A percentile compares a stretch with the other conserved stretches of the same genome.
phyloP scores from a whole-genome alignment of 2,113 vertebrate genomes.

The Gambusia affinis region DNA sequence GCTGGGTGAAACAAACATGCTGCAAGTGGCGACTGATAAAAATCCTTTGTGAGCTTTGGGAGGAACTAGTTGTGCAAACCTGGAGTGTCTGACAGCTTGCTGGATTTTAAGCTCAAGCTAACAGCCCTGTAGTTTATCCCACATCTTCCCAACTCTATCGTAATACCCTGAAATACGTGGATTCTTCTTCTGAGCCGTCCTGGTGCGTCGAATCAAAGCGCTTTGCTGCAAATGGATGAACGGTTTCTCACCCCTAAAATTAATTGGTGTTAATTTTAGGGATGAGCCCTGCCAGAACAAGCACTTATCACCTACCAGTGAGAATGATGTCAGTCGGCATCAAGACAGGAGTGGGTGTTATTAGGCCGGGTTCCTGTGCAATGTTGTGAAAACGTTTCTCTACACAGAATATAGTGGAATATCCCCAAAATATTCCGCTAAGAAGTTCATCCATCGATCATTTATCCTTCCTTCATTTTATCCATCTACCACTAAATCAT shows the following conservation, averaged over 20 bases:
- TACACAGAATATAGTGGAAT: too few species aligned
- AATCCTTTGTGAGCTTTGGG: slow-evolving; percentile 36
- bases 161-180: slow-evolving; percentile 25
- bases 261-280: slow-evolving; percentile 52
- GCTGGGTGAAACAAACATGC: slow-evolving; percentile 16
- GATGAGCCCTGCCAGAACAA: slow-evolving; percentile 19
- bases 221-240: slow-evolving; percentile 29
- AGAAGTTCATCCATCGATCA: not conserved
- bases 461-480: too few species aligned
- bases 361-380: too few species aligned
- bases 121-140: slow-evolving; percentile 21
- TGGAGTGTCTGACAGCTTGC: slow-evolving; percentile 35
- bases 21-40: slow-evolving; percentile 57
- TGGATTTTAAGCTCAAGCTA: slow-evolving; percentile 30
- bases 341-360: slow-evolving; percentile 9
- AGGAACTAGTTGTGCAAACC: slow-evolving; percentile 18
- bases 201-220: not conserved
- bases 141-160: slow-evolving; percentile 17
- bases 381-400: too few species aligned
- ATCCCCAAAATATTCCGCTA: too few species aligned
- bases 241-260: slow-evolving; percentile 22
- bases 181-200: slow-evolving; percentile 15
- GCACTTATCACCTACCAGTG: too few species aligned
- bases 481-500: not conserved
- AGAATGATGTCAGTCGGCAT: too few species aligned